Base-by-base conservation (phyloP, 2,113 vertebrate genomes). In the Lontra canadensis region DNA sequence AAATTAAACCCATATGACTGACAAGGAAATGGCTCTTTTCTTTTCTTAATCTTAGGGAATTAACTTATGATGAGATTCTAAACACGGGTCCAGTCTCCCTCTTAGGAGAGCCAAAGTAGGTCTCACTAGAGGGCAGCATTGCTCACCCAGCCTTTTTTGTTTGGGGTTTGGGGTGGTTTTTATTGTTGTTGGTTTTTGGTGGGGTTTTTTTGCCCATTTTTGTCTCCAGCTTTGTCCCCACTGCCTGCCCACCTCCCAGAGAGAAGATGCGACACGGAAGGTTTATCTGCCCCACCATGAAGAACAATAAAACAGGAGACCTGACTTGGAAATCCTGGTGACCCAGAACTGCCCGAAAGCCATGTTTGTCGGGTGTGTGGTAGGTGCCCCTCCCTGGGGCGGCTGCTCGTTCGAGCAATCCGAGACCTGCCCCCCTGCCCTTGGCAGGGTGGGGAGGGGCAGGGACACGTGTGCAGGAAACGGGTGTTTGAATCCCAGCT, bases 121-220 rank as follows among this genome's bases (percentile, higher is more conserved):
- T 29, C 91, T 97, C 98, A 97, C 97, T 95, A 97, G 97, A 80
- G 95, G 97, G 97, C 96, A 96, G 97, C 92, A 96, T 76, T 97
- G 97, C 67, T 86, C 49, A 90, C 71, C 34, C 2, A 55, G 86
- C 39, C 10, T 61, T 36, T 71, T 44, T 29, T 15, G 47, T 31
- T 52, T 67, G 36, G 76, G 47, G 29, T 79, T 34, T 34, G 39
- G 39, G 73, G 71, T 6, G 21, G 9, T 20, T 20, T 52, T 36
- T 57, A 2, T 47, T 47, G 44, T 47, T 47, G 44, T 10, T 47
- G 17, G 42, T 42, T 42, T 42, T 42, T 42, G 7, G 21, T 57
- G 5, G 18, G 14, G 9, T 29, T 2, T 49, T 23, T 76, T 34
- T 47, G 44, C 44, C 44, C 44, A 89, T 42, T 65, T 91, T 69